phyloP scores from a whole-genome alignment of 2,888 invertebrate genomes.

The Diachrysia chrysitis region DNA sequence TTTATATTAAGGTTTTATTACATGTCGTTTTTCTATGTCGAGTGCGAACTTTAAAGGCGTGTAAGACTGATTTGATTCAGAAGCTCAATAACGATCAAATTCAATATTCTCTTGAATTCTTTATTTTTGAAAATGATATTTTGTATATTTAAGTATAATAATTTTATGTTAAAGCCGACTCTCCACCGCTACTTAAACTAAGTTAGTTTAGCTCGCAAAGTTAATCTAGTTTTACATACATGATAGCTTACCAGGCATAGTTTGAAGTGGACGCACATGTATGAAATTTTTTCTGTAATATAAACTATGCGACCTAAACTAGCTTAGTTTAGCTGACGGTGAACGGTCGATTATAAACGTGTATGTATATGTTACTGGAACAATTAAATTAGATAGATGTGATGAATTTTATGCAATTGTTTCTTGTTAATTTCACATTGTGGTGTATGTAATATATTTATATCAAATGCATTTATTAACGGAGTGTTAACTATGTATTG shows the following conservation, averaged over 20 bases:
- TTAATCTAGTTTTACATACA: too few species aligned
- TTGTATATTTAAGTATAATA: conserved; percentile 53
- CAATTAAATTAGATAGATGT: conserved; percentile 42
- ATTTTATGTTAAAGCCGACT: conserved; percentile 44
- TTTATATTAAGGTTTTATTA: conserved; percentile 18
- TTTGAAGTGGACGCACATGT: too few species aligned
- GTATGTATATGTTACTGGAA: conserved; percentile 39
- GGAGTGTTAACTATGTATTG: conserved; percentile 41
- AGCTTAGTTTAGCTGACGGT: too few species aligned
- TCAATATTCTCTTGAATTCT: conserved; percentile 43
- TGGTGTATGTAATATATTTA: conserved; percentile 32
- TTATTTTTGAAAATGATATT: conserved; percentile 65
- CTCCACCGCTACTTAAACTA: too few species aligned
- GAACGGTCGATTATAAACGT: too few species aligned
- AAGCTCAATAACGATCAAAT: conserved; percentile 69
- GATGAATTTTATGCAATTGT: conserved; percentile 36
- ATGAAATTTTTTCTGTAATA: too few species aligned
- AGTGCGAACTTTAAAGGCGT: conserved; percentile 46
- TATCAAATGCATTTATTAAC: conserved; percentile 53
- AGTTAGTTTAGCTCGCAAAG: too few species aligned
- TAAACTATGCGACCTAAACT: too few species aligned
- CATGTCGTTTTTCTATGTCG: conserved; percentile 14
- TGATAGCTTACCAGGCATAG: too few species aligned
- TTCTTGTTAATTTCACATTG: conserved; percentile 44
- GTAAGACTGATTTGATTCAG: conserved; percentile 76